Base-by-base conservation (phyloP, 2,113 vertebrate genomes). In the Alectura lathami region DNA sequence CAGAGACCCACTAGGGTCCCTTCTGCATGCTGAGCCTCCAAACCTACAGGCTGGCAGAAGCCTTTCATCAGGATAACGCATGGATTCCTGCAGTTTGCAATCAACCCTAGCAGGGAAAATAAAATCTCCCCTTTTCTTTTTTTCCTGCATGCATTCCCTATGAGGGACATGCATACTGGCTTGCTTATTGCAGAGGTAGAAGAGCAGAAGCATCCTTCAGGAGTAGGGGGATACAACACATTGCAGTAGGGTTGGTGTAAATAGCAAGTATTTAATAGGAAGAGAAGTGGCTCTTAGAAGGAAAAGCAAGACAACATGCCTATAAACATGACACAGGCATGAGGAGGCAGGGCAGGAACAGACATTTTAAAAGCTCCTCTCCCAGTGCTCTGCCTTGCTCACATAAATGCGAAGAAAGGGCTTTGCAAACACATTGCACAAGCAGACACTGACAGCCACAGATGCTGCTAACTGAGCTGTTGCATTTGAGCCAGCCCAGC, bases 301-400 rank as follows among this genome's bases (percentile, higher is more conserved):
- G 34, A 80, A 74, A 83, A 87, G 56, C 36, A 34, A 88, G 59
- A 80, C 77, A 87, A 48, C 27, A 34, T 1, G 2, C 38, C 68
- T 75, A 57, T 56, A 68, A 88, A 95, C 82, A 72, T 32, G 64
- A 83, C 73, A 93, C 32, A 47, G 54, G 82, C 72, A 86, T 69
- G 73, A 84, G 67, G 72, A 62, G 29, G 38, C 54, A 59, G 51
- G 36, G 63, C n/a, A 43, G 24, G 26, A 90, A 70, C 38, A 86
- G 83, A 81, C 90, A 81, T 81, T 95, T 95, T 50, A 93, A 86
- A 95, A 88, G 63, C 76, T 86, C 81, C 47, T 88, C 79, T 93
- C 88, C 30, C 40, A 13, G 32, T 0, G 2, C 56, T 80, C 79
- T 27, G 45, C 85, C 94, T 88, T 91, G 88, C 94, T 95, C 68